A percentile compares a stretch with the other conserved stretches of the same genome.
Conservation (phyloP, 2,113 vertebrate genomes). For the Platysternon megacephalum region DNA sequence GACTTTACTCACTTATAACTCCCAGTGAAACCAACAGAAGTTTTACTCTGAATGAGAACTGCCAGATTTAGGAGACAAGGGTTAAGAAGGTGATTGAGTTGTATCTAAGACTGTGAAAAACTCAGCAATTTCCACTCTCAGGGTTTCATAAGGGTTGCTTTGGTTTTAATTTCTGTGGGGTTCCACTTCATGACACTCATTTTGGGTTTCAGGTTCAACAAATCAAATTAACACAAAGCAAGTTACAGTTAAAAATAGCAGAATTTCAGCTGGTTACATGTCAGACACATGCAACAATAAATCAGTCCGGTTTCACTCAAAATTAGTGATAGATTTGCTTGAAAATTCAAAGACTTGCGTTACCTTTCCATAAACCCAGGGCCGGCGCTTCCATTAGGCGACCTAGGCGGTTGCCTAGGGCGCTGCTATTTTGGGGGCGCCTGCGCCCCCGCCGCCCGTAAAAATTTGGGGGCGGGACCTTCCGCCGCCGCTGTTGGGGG, state of each 20-base stretch:
- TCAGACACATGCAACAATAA: not conserved
- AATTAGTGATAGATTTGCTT: conserved; percentile 35
- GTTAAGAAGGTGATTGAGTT: not conserved
- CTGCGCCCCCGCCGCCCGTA: too few species aligned
- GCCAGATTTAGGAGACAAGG: not conserved
- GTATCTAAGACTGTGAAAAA: not conserved
- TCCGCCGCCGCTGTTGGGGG: too few species aligned
- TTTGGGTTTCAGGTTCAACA: not conserved
- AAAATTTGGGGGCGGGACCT: too few species aligned
- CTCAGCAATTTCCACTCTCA: not conserved
- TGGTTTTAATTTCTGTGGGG: conserved; percentile 1
- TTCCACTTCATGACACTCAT: not conserved
- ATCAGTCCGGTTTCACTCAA: conserved; percentile 35
- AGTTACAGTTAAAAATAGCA: not conserved
- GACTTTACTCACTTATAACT: not conserved
- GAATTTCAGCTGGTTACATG: not conserved
- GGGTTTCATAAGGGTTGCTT: conserved; percentile 1
- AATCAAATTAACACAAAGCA: not conserved
- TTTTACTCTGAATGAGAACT: fast-evolving
- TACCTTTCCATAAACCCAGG: conserved; percentile 44
- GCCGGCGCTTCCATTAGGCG: too few species aligned
- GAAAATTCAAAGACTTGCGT: conserved; percentile 20
- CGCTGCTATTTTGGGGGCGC: too few species aligned
- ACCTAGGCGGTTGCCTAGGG: too few species aligned
- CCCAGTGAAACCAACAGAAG: not conserved